These are phyloP conservation scores for Alosa sapidissima DNA, from an alignment of 2,797 vertebrate species.

Conservation along the genomic window DNA sequence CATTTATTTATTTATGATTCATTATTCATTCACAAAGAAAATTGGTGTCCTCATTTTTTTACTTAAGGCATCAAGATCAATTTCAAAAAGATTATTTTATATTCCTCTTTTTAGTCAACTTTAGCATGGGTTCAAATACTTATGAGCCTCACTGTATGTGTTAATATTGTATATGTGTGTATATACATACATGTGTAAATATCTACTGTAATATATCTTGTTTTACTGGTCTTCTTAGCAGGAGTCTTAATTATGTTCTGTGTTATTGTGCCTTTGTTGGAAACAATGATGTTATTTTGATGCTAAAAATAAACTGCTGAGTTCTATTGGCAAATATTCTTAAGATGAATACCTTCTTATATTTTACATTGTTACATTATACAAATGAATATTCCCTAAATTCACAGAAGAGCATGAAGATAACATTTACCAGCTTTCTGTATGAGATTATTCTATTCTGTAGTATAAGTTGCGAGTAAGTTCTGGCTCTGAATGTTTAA, in stretches of 20 bases:
- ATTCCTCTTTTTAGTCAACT: too few species aligned
- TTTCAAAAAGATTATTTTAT: too few species aligned
- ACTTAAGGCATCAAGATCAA: too few species aligned
- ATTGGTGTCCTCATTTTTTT: too few species aligned
- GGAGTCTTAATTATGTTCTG: conserved; percentile 59
- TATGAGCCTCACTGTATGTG: background rate
- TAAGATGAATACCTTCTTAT: background rate
- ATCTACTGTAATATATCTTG: conserved; percentile 72
- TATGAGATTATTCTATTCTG: background rate
- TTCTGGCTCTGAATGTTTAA: background rate
- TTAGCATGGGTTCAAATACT: too few species aligned
- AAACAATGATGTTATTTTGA: conserved; percentile 62
- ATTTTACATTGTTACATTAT: background rate
- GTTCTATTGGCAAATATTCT: conserved; percentile 57
- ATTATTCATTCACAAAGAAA: too few species aligned
- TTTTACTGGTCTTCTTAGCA: conserved; percentile 66
- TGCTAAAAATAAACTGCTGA: conserved; percentile 71
- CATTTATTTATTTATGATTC: too few species aligned
- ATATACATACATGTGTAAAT: conserved; percentile 54
- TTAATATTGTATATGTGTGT: conserved; percentile 66
- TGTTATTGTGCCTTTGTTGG: conserved; percentile 54
- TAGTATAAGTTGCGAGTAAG: background rate
- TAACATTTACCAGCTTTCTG: background rate
- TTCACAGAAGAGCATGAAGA: background rate
- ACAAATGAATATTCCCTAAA: background rate